These are phyloP conservation scores for Lithophane socia DNA, from an alignment of 2,888 invertebrate species.

Conservation along the genomic window DNA sequence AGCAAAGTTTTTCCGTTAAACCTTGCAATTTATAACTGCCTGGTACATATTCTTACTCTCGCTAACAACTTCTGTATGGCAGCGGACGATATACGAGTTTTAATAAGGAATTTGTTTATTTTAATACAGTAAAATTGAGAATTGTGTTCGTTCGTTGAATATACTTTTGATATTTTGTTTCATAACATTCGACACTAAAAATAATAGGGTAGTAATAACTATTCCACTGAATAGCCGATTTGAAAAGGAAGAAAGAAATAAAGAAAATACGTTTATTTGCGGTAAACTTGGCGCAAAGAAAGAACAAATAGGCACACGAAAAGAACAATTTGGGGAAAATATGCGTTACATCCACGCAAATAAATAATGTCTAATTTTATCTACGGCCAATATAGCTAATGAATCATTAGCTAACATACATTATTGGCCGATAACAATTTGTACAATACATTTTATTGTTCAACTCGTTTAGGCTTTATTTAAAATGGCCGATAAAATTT, in stretches of 20 bases:
- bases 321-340: no score
- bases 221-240: not conserved
- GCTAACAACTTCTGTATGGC: slow-evolving; percentile 55
- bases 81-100: slow-evolving; percentile 30
- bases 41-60: slow-evolving; percentile 55
- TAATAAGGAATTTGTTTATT: slow-evolving; percentile 34
- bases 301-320: no score
- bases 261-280: no score
- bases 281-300: no score
- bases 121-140: slow-evolving; percentile 1
- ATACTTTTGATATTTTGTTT: not conserved
- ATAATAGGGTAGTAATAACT: not conserved
- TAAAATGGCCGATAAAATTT: slow-evolving; percentile 44
- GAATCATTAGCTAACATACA: slow-evolving; percentile 13
- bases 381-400: slow-evolving; percentile 5
- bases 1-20: slow-evolving; percentile 77
- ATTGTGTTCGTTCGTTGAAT: slow-evolving; percentile 2
- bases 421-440: slow-evolving; percentile 34
- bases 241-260: no score
- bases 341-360: not conserved
- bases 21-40: slow-evolving; percentile 74
- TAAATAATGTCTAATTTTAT: slow-evolving; percentile 4
- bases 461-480: slow-evolving; percentile 23
- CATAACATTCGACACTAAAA: not conserved
- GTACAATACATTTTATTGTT: slow-evolving; percentile 18